Percentiles rank a stretch among this genome's conserved stretches.
Evolutionary conservation across 2,888 invertebrate genomes (phyloP).

Genomic region (Tetragonula carbonaria): DNA sequence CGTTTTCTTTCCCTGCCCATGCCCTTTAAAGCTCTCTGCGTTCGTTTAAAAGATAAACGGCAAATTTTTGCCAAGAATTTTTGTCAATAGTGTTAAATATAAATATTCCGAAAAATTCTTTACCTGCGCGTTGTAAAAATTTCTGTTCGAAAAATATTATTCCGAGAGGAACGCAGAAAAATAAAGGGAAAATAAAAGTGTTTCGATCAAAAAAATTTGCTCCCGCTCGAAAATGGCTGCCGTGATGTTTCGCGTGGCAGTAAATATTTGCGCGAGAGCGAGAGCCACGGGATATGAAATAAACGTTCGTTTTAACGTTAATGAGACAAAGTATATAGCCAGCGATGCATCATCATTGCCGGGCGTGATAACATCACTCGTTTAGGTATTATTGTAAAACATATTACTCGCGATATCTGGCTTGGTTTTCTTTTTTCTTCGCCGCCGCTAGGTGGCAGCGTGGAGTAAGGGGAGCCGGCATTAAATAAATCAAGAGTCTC

Average conservation of each 20-base stretch:
- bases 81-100: too few species aligned
- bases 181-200: not conserved
- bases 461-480: not conserved
- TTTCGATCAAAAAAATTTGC: not conserved
- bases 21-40: too few species aligned
- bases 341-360: constrained; percentile 39
- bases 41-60: too few species aligned
- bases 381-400: constrained; percentile 46
- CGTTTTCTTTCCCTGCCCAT: too few species aligned
- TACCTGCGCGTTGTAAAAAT: not conserved
- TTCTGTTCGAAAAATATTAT: not conserved
- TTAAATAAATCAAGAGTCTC: constrained; percentile 41
- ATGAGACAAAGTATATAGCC: constrained; percentile 42
- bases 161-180: not conserved
- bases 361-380: constrained; percentile 42
- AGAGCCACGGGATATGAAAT: constrained; percentile 2
- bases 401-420: constrained; percentile 35
- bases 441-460: not conserved
- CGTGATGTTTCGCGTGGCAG: not conserved
- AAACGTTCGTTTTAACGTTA: constrained; percentile 38
- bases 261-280: constrained; percentile 4
- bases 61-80: too few species aligned
- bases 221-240: not conserved
- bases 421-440: not conserved
- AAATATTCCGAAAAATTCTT: not conserved